phyloP scores from a whole-genome alignment of 2,113 vertebrate genomes.

The Strigops habroptila region DNA sequence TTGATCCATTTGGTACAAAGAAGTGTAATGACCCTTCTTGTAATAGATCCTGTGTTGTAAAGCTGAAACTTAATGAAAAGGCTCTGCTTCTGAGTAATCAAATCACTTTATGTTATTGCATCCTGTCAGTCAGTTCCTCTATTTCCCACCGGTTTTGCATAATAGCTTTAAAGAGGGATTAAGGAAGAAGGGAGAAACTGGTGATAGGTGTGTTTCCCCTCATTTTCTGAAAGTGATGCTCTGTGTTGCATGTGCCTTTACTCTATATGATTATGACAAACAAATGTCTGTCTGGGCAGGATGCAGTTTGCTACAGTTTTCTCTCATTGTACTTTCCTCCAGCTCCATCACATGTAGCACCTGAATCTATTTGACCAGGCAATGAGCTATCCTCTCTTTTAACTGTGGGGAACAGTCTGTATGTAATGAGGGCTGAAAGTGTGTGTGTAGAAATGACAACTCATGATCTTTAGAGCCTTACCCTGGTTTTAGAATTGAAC shows the following conservation, averaged over 20 bases:
- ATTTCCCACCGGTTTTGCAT: constrained; percentile 26
- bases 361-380: not conserved
- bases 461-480: not conserved
- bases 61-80: constrained; percentile 57
- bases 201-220: not conserved
- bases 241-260: not conserved
- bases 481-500: not conserved
- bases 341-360: not conserved
- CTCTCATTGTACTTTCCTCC: not conserved
- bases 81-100: constrained; percentile 33
- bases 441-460: not conserved
- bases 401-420: not conserved
- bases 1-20: not conserved
- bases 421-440: not conserved
- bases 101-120: constrained; percentile 21
- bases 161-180: constrained; percentile 7
- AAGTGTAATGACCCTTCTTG: constrained; percentile 3
- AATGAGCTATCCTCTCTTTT: not conserved
- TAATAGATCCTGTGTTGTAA: constrained; percentile 28
- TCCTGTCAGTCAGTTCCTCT: constrained; percentile 45
- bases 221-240: not conserved
- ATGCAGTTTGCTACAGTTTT: not conserved
- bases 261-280: not conserved
- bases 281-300: not conserved
- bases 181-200: constrained; percentile 5